These are phyloP conservation scores for Cryptus armator DNA, from an alignment of 2,888 invertebrate genomes.

Conservation along the genomic window DNA sequence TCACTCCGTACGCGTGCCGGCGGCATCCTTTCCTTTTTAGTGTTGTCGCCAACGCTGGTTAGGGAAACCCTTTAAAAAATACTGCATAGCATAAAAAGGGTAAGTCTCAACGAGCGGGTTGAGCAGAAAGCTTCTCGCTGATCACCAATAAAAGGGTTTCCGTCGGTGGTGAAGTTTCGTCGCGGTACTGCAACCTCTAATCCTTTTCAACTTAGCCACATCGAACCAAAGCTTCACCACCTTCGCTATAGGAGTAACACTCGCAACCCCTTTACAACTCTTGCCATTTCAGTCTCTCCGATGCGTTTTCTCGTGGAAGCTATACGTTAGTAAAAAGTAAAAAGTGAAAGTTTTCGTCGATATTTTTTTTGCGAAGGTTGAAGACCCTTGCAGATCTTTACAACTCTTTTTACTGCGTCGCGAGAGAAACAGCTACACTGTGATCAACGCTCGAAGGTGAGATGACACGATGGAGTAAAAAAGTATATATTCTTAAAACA, in stretches of 20 bases:
- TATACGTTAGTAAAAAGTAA: slow-evolving; percentile 58
- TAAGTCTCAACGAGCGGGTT: slow-evolving; percentile 79
- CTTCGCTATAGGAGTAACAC: slow-evolving; percentile 77
- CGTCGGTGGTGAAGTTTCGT: slow-evolving; percentile 42
- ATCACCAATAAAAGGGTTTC: slow-evolving; percentile 84
- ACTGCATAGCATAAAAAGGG: slow-evolving; percentile 78
- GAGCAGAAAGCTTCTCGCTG: slow-evolving; percentile 79
- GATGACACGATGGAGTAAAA: slow-evolving; percentile 68
- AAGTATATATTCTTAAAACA: slow-evolving; percentile 58
- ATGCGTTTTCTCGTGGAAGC: neutral
- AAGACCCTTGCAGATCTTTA: slow-evolving; percentile 70
- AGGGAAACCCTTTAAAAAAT: slow-evolving; percentile 80
- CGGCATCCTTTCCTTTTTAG: slow-evolving; percentile 69
- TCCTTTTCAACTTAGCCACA: slow-evolving; percentile 80
- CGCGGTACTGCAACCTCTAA: slow-evolving; percentile 75
- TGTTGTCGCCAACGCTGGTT: slow-evolving; percentile 50
- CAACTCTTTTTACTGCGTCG: slow-evolving; percentile 74
- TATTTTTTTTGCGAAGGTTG: slow-evolving; percentile 57
- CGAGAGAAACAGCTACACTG: slow-evolving; percentile 19
- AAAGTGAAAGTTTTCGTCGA: slow-evolving; percentile 77
- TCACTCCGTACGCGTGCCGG: slow-evolving; percentile 68
- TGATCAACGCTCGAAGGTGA: slow-evolving; percentile 63
- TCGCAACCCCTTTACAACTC: slow-evolving; percentile 79
- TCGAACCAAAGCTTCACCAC: slow-evolving; percentile 73
- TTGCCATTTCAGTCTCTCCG: slow-evolving; percentile 66